Conservation (phyloP, 2,113 vertebrate genomes). For the Meles meles region DNA sequence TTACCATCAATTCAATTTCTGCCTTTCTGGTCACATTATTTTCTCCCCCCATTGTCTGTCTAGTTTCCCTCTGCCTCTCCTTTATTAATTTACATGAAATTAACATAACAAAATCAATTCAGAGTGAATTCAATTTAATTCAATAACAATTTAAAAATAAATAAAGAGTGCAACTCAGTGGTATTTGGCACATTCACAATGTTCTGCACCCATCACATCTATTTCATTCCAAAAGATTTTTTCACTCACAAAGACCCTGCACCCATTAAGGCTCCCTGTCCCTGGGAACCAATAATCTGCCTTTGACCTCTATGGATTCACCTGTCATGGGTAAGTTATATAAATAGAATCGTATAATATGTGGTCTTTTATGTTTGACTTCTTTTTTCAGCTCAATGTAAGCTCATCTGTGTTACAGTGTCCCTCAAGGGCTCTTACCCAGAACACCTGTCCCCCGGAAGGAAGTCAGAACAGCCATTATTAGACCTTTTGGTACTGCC, state of each 20-base stretch:
- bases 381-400: background rate
- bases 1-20: background rate
- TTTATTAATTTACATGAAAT: background rate
- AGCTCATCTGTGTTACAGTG: background rate
- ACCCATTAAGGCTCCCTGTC: background rate
- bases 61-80: background rate
- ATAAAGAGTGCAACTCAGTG: background rate
- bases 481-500: background rate
- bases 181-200: background rate
- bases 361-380: background rate
- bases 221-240: background rate
- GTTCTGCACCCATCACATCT: background rate
- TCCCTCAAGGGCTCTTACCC: background rate
- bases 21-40: background rate
- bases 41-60: background rate
- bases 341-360: background rate
- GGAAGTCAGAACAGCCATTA: accelerated
- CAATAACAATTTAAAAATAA: background rate
- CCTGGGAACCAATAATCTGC: background rate
- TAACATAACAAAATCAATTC: background rate
- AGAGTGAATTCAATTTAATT: background rate
- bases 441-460: background rate
- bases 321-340: background rate
- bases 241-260: background rate
- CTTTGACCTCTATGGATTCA: background rate